These are phyloP conservation scores for Mus spicilegus DNA, from an alignment of 2,113 vertebrate genomes.

Conservation along the genomic window DNA sequence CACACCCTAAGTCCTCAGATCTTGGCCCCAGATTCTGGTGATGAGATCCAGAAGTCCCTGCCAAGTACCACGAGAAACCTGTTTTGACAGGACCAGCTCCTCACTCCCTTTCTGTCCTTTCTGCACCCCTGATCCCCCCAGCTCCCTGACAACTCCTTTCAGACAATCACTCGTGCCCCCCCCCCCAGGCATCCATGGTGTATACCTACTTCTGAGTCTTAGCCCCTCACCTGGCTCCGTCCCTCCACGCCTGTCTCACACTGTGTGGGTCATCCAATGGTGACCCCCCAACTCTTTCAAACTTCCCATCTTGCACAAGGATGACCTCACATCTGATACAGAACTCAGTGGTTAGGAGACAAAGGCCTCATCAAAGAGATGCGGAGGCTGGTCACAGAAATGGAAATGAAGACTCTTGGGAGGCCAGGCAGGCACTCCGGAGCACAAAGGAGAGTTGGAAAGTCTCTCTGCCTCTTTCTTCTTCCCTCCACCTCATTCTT, in stretches of 20 bases:
- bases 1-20: not conserved
- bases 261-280: rapidly evolving
- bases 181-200: not conserved
- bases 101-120: not conserved
- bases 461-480: not conserved
- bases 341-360: not conserved
- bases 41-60: not conserved
- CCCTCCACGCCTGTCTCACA: not conserved
- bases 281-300: not conserved
- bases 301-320: not conserved
- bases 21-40: not conserved
- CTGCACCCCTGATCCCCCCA: not conserved
- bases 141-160: not conserved
- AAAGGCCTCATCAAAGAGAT: not conserved
- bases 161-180: not conserved
- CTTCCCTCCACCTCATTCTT: not conserved
- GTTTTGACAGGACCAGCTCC: not conserved
- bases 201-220: not conserved
- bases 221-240: not conserved
- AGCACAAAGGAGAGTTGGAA: not conserved
- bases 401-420: not conserved
- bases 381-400: not conserved
- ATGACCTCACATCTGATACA: not conserved
- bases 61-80: not conserved
- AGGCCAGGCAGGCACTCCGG: not conserved